Evolutionary conservation across 1,140 invertebrate species (phyloP).

Genomic region (Pogonognathellus flavescens): DNA sequence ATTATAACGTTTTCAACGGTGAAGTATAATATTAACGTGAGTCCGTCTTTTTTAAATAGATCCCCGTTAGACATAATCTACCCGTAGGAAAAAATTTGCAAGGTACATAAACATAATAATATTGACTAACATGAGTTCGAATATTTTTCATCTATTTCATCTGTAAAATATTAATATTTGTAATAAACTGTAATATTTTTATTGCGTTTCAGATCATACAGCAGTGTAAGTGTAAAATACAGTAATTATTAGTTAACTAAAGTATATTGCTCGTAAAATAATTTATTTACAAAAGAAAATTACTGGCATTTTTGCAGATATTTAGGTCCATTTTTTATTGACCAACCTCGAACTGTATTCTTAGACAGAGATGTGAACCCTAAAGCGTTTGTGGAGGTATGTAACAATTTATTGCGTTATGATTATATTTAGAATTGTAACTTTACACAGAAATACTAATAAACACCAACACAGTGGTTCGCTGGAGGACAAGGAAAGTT

Average conservation of each 20-base stretch:
- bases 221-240: neutral
- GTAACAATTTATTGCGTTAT: too few species aligned
- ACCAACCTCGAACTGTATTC: conserved; percentile 6
- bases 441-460: too few species aligned
- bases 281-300: too few species aligned
- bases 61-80: neutral
- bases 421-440: too few species aligned
- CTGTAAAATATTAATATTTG: neutral
- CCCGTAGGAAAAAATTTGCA: conserved; percentile 67
- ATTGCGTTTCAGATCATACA: neutral
- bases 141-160: neutral
- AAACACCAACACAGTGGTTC: too few species aligned
- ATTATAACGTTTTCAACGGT: too few species aligned
- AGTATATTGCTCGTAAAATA: too few species aligned
- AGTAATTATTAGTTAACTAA: too few species aligned
- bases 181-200: neutral
- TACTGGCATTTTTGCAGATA: conserved; percentile 65
- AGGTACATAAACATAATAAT: conserved; percentile 65
- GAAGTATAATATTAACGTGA: too few species aligned
- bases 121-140: too few species aligned
- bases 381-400: neutral
- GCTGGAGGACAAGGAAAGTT: conserved; percentile 61
- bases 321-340: conserved; percentile 50
- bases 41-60: neutral
- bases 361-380: conserved; percentile 18